phyloP scores from a whole-genome alignment of 1,140 invertebrate species.

The Heliothis subflexa region DNA sequence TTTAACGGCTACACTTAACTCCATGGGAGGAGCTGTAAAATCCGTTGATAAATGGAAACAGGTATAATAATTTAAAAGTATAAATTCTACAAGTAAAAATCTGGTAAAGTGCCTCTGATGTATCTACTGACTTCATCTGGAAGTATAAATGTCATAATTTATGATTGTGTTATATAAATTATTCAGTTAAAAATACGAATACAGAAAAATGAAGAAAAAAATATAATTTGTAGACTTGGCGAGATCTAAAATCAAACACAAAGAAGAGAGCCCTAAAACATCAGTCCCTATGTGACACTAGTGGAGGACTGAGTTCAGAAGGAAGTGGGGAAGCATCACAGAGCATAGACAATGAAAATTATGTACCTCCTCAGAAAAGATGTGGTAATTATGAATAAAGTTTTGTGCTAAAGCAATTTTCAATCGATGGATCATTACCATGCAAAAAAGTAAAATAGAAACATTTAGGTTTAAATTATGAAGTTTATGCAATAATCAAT shows the following conservation, averaged over 20 bases:
- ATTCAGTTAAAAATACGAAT: no score
- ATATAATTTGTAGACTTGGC: conserved; percentile 54
- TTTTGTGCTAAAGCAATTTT: background rate
- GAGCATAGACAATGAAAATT: conserved; percentile 36
- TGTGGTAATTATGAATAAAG: conserved; percentile 38
- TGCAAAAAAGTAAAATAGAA: no score
- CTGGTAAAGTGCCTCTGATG: no score
- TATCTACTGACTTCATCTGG: no score
- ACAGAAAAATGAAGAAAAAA: no score
- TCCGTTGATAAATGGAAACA: conserved; percentile 56
- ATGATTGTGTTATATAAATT: no score
- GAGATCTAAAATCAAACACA: conserved; percentile 53
- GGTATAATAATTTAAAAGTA: conserved; percentile 16
- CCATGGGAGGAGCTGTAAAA: conserved; percentile 55
- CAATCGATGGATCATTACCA: no score
- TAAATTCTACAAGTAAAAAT: no score
- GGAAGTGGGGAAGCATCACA: conserved; percentile 22
- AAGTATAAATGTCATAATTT: no score
- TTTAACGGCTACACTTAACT: conserved; percentile 49
- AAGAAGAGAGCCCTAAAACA: conserved; percentile 47
- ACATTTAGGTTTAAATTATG: no score
- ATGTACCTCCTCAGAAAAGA: conserved; percentile 50
- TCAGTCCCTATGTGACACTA: conserved; percentile 1
- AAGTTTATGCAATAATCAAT: background rate
- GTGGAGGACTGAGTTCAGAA: conserved; percentile 35